Conservation (phyloP, 2,888 invertebrate genomes). For the Sminthurinus aureus region DNA sequence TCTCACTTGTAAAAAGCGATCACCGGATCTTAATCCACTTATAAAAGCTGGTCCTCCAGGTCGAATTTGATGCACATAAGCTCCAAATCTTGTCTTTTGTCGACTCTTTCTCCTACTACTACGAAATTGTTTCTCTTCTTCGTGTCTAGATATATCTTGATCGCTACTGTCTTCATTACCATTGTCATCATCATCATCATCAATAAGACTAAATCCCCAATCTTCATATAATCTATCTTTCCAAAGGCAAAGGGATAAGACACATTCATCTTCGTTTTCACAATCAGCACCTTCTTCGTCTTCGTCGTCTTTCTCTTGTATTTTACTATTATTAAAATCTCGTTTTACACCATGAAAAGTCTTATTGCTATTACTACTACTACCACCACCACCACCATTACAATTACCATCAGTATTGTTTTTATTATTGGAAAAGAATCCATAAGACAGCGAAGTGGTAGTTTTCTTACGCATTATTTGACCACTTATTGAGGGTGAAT, state of each 20-base stretch:
- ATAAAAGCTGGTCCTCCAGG: constrained; percentile 57
- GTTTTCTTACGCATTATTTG: not conserved
- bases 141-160: no score
- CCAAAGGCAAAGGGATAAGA: constrained; percentile 48
- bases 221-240: constrained; percentile 59
- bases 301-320: not conserved
- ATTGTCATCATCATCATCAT: constrained; percentile 40
- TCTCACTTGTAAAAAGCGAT: constrained; percentile 54
- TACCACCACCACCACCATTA: not conserved
- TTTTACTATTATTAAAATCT: not conserved
- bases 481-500: constrained; percentile 1
- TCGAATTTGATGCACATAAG: constrained; percentile 54
- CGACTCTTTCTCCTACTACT: not conserved
- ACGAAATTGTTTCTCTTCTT: no score
- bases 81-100: constrained; percentile 26
- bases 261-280: constrained; percentile 6
- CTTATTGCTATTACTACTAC: not conserved
- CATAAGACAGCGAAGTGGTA: not conserved
- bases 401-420: not conserved
- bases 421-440: not conserved
- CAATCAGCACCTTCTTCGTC: not conserved
- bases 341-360: not conserved
- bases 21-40: constrained; percentile 54
- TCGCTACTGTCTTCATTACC: not conserved
- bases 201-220: constrained; percentile 59